These are phyloP conservation scores for Pelvicachromis taeniatus DNA, from an alignment of 2,113 vertebrate genomes.

Conservation along the genomic window DNA sequence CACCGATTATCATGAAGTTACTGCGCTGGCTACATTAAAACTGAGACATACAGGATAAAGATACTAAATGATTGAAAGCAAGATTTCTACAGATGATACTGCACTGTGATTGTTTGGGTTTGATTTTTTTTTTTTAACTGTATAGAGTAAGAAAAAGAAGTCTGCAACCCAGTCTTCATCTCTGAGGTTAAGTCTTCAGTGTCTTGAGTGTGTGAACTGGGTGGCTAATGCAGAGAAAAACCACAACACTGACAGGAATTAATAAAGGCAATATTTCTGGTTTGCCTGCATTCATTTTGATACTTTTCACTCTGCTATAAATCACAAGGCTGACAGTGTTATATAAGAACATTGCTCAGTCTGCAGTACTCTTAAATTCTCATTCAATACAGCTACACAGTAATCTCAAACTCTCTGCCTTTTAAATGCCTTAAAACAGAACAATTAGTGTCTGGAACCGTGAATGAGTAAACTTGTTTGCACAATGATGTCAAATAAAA, in stretches of 20 bases:
- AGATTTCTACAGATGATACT: too few species aligned
- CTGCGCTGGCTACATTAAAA: too few species aligned
- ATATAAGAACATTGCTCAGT: background rate
- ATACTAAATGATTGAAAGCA: too few species aligned
- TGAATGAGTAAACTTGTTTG: slow-evolving; percentile 21
- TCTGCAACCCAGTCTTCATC: background rate
- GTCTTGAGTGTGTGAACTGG: background rate
- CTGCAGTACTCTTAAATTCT: background rate
- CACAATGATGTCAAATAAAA: slow-evolving; percentile 11
- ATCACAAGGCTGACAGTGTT: background rate
- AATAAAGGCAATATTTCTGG: background rate
- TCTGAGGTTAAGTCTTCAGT: background rate
- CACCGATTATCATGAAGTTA: background rate
- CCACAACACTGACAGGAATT: background rate
- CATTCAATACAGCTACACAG: background rate
- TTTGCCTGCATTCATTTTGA: background rate
- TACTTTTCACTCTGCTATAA: background rate
- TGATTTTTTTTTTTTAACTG: too few species aligned
- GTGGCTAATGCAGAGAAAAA: background rate
- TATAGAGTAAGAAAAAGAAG: background rate
- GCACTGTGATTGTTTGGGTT: too few species aligned
- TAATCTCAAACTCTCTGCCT: background rate
- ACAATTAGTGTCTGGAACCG: background rate
- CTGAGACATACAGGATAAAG: too few species aligned
- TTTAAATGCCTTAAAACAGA: background rate